These are phyloP conservation scores for Trichomycterus rosablanca DNA, from an alignment of 2,113 vertebrate genomes.

Conservation along the genomic window DNA sequence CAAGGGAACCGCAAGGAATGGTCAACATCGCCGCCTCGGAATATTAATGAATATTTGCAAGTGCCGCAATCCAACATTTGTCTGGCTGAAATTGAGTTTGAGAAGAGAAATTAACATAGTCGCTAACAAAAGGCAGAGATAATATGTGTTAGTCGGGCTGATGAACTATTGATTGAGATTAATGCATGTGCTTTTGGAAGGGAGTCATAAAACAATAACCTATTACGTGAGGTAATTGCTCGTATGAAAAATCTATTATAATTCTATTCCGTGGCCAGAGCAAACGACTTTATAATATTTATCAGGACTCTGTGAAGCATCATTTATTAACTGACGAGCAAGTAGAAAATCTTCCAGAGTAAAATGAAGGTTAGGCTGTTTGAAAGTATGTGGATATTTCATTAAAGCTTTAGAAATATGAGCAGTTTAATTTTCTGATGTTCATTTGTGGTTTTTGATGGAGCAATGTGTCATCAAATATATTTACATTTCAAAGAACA, in stretches of 20 bases:
- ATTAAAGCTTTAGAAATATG: conserved; percentile 8
- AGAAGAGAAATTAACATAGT: conserved; percentile 34
- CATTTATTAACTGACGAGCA: conserved; percentile 53
- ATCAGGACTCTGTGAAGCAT: conserved; percentile 42
- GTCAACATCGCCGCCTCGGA: conserved; percentile 26
- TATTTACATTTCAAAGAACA: too few relatives aligned
- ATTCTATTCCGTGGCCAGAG: conserved; percentile 51
- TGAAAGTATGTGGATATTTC: conserved; percentile 6
- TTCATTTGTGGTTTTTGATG: conserved; percentile 6
- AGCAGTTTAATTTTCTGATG: background rate
- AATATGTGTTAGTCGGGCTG: conserved; percentile 38
- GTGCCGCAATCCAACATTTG: conserved; percentile 25
- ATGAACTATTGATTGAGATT: conserved; percentile 61
- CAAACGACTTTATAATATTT: conserved; percentile 51
- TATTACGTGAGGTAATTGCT: conserved; percentile 64
- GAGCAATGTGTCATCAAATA: too few relatives aligned
- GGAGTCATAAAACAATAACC: conserved; percentile 61
- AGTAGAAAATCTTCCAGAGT: conserved; percentile 36
- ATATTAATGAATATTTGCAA: conserved; percentile 39
- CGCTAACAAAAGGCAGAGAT: conserved; percentile 38
- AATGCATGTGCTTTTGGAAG: conserved; percentile 55
- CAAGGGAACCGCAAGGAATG: conserved; percentile 31
- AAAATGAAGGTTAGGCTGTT: conserved; percentile 26
- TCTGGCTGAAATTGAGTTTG: conserved; percentile 16
- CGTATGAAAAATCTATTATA: conserved; percentile 59